These are phyloP conservation scores for Notiomystis cincta DNA, from an alignment of 2,113 vertebrate species.

Conservation along the genomic window DNA sequence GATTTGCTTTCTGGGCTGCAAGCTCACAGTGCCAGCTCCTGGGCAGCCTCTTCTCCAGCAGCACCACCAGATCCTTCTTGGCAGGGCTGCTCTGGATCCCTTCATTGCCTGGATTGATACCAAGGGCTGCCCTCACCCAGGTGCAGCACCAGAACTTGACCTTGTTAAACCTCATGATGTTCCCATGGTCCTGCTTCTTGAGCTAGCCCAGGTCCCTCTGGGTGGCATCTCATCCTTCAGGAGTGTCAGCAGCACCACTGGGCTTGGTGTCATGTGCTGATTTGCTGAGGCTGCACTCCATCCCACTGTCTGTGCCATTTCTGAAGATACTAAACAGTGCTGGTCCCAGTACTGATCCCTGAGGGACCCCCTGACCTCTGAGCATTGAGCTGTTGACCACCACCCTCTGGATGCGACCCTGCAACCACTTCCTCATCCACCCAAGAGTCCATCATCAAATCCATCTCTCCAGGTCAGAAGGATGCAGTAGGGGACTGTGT, in stretches of 20 bases:
- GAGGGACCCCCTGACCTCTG: not conserved
- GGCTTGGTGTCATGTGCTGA: not conserved
- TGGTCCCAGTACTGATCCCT: not conserved
- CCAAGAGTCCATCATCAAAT: not conserved
- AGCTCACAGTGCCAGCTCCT: not conserved
- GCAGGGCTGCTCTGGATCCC: not conserved
- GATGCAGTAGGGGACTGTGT: not conserved
- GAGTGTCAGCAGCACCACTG: not conserved
- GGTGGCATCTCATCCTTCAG: not conserved
- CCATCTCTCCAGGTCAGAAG: not conserved
- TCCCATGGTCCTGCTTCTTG: rapidly evolving
- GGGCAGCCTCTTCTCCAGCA: not conserved
- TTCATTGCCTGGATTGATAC: not conserved
- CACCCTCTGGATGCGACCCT: not conserved
- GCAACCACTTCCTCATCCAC: not conserved
- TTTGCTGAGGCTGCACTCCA: not conserved
- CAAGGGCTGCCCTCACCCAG: not conserved
- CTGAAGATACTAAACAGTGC: not conserved
- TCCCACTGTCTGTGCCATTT: not conserved
- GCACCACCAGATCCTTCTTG: not conserved
- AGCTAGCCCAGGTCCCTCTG: not conserved
- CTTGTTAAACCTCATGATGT: not conserved
- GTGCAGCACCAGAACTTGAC: not conserved
- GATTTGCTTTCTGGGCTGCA: not conserved
- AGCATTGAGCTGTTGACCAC: not conserved